A percentile compares a stretch with the other conserved stretches of the same genome.
Conservation (phyloP, 2,797 vertebrate species). For the Oryzias dopingdopingensis region DNA sequence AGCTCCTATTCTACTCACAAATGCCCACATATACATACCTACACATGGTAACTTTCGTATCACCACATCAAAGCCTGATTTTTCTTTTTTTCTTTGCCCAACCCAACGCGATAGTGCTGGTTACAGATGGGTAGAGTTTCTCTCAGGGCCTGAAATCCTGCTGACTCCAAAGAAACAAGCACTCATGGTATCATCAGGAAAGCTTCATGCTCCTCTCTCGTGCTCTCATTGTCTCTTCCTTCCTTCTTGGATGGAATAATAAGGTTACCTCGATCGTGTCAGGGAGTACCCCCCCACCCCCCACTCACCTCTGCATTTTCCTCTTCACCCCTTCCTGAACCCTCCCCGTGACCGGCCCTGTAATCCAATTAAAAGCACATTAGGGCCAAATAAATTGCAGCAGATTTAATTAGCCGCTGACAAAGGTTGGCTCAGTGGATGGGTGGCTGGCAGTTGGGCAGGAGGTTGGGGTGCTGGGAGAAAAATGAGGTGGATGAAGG, state of each 20-base stretch:
- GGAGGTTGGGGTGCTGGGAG: constrained; percentile 20
- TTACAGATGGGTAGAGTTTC: constrained; percentile 41
- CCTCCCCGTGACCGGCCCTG: constrained; percentile 63
- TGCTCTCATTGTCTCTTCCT: constrained; percentile 1
- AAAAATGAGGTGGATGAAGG: not conserved
- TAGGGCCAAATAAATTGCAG: constrained; percentile 76
- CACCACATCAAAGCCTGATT: constrained; percentile 47
- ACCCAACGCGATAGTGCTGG: not conserved
- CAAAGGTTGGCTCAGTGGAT: constrained; percentile 57
- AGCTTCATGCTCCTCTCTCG: constrained; percentile 25
- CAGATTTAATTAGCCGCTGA: constrained; percentile 79
- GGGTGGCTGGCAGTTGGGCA: constrained; percentile 29
- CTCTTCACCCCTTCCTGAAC: constrained; percentile 62
- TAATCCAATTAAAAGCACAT: constrained; percentile 83
- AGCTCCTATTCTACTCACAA: constrained; percentile 34
- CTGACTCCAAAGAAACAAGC: constrained; percentile 48
- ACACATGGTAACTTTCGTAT: constrained; percentile 41
- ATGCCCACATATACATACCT: constrained; percentile 21
- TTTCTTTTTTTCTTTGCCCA: constrained; percentile 9
- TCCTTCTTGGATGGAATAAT: constrained; percentile 27
- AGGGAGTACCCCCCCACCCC: constrained; percentile 32
- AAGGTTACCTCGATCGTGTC: constrained; percentile 46
- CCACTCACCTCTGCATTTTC: constrained; percentile 34
- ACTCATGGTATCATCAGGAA: constrained; percentile 42
- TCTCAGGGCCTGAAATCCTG: constrained; percentile 37